A percentile compares a stretch with the other conserved stretches of the same genome.
phyloP scores from a whole-genome alignment of 2,797 vertebrate genomes.

The Phyllotis vaccarum region DNA sequence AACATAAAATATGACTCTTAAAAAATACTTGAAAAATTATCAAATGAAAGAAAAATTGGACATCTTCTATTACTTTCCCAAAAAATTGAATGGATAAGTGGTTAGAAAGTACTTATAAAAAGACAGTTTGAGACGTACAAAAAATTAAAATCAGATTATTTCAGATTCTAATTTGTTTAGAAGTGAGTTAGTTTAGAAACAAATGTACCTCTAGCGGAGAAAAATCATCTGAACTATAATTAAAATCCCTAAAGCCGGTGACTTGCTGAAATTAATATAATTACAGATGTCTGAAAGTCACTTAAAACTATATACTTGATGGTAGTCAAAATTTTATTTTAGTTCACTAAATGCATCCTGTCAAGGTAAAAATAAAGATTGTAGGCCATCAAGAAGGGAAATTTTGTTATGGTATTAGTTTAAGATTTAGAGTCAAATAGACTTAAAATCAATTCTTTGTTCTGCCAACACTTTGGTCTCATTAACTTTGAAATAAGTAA shows the following conservation, averaged over 20 bases:
- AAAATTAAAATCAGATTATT: not conserved
- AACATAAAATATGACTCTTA: not conserved
- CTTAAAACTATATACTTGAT: not conserved
- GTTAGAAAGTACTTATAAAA: slow-evolving; percentile 18
- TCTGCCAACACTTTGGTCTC: slow-evolving; percentile 15
- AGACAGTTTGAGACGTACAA: not conserved
- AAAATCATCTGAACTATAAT: not conserved
- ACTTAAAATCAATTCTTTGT: slow-evolving; percentile 17
- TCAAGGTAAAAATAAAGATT: not conserved
- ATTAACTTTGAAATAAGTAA: slow-evolving; percentile 3
- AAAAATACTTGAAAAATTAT: not conserved
- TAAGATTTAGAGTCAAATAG: slow-evolving; percentile 2
- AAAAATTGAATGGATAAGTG: not conserved
- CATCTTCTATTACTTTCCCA: slow-evolving; percentile 31
- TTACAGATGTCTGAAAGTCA: slow-evolving; percentile 5
- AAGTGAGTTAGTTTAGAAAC: not conserved
- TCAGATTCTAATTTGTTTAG: slow-evolving; percentile 17
- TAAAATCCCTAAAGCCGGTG: not conserved
- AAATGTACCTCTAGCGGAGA: not conserved
- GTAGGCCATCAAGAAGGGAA: not conserved
- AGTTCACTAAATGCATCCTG: not conserved
- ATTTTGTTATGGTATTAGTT: slow-evolving; percentile 12
- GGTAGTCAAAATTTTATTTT: not conserved
- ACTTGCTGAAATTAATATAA: slow-evolving; percentile 23
- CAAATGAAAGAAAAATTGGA: not conserved